Evolutionary conservation across 2,888 invertebrate species (phyloP).

Genomic region (Galeruca laticollis): DNA sequence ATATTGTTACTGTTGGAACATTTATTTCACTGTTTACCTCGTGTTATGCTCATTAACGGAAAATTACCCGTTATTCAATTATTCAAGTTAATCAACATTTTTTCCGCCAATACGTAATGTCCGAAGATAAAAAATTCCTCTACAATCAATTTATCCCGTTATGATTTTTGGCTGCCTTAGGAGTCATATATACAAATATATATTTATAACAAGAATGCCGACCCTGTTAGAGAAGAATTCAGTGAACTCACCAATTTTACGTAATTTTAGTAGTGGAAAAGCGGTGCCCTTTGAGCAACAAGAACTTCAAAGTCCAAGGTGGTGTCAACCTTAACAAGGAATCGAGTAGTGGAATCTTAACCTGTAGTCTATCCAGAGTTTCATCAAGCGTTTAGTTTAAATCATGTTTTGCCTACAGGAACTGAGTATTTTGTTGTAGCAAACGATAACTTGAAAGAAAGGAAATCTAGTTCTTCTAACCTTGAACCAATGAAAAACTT

Average conservation of each 20-base stretch:
- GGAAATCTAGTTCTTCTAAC: not conserved
- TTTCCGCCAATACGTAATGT: no score
- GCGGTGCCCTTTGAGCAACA: slow-evolving; percentile 57
- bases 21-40: no score
- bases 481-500: no score
- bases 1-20: no score
- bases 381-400: slow-evolving; percentile 48
- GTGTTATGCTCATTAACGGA: no score
- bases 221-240: not conserved
- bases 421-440: not conserved
- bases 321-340: not conserved
- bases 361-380: slow-evolving; percentile 55
- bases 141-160: no score
- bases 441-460: not conserved
- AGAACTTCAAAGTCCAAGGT: slow-evolving; percentile 55
- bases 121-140: no score
- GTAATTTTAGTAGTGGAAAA: slow-evolving; percentile 47
- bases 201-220: not conserved
- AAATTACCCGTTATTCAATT: no score
- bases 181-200: no score
- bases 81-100: no score
- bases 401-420: slow-evolving; percentile 20
- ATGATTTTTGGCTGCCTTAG: no score
- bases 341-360: slow-evolving; percentile 56
- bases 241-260: not conserved